These are phyloP conservation scores for Hippopotamus amphibius DNA, from an alignment of 2,113 vertebrate genomes.

Conservation along the genomic window DNA sequence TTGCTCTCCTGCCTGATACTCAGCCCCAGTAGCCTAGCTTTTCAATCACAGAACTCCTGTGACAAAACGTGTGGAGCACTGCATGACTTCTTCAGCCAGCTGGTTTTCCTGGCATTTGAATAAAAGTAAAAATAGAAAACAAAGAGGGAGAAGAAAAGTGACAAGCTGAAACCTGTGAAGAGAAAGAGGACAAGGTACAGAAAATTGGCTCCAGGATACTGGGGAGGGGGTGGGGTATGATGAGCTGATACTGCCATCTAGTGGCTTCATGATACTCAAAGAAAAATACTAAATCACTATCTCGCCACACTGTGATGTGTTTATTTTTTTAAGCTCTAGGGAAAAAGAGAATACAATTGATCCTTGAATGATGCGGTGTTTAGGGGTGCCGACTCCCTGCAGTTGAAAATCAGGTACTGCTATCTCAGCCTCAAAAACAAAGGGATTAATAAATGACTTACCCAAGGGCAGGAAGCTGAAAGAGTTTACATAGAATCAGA, in stretches of 20 bases:
- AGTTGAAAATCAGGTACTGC: background rate
- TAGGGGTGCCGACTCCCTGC: background rate
- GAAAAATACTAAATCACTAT: background rate
- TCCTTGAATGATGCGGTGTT: background rate
- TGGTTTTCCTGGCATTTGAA: constrained; percentile 37
- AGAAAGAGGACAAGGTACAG: constrained; percentile 11
- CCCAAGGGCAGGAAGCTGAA: background rate
- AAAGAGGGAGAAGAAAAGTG: background rate
- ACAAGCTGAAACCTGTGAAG: background rate
- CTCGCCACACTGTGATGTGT: background rate
- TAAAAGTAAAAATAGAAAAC: constrained; percentile 66
- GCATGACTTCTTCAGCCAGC: background rate
- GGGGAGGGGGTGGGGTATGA: background rate
- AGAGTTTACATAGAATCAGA: background rate
- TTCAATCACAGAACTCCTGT: background rate
- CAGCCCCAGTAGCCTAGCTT: background rate
- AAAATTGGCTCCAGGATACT: background rate
- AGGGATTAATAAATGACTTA: background rate
- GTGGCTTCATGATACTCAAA: constrained; percentile 40
- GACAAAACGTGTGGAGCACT: background rate
- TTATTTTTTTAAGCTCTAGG: background rate
- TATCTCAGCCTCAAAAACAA: background rate
- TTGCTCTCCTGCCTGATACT: background rate
- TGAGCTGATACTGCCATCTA: constrained; percentile 85
- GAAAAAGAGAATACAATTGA: background rate